Conservation (phyloP, 2,113 vertebrate genomes). For the Chauna torquata region DNA sequence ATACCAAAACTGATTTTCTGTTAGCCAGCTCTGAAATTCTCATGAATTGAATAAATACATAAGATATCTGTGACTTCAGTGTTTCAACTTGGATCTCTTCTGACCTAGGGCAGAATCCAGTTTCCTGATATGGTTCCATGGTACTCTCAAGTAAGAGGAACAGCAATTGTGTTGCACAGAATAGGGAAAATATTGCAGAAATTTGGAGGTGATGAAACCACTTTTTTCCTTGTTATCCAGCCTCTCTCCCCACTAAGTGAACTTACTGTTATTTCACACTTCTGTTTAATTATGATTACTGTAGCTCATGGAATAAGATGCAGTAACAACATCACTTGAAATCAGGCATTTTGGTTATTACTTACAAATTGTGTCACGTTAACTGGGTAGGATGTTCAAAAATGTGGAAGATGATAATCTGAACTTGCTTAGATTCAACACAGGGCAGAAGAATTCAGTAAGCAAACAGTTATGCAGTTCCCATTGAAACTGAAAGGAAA, state of each 20-base stretch:
- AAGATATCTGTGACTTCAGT: not conserved
- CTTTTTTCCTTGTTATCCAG: not conserved
- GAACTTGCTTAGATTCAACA: not conserved
- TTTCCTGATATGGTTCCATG: not conserved
- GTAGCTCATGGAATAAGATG: not conserved
- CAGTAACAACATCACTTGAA: not conserved
- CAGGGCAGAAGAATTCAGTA: not conserved
- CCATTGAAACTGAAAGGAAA: not conserved
- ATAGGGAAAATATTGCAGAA: not conserved
- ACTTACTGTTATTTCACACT: not conserved
- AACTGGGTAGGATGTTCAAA: not conserved
- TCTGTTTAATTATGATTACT: not conserved
- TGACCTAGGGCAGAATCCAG: not conserved
- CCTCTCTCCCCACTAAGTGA: not conserved
- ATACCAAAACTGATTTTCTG: not conserved
- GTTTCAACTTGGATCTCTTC: not conserved
- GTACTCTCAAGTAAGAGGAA: not conserved
- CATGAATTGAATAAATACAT: not conserved
- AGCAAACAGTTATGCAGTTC: not conserved
- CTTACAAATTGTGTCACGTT: not conserved
- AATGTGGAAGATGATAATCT: not conserved
- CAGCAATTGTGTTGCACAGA: not conserved
- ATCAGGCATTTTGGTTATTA: not conserved
- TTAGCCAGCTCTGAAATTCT: not conserved
- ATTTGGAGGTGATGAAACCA: not conserved